Conservation (phyloP, 2,113 vertebrate genomes). For the Trematocara zebra region DNA sequence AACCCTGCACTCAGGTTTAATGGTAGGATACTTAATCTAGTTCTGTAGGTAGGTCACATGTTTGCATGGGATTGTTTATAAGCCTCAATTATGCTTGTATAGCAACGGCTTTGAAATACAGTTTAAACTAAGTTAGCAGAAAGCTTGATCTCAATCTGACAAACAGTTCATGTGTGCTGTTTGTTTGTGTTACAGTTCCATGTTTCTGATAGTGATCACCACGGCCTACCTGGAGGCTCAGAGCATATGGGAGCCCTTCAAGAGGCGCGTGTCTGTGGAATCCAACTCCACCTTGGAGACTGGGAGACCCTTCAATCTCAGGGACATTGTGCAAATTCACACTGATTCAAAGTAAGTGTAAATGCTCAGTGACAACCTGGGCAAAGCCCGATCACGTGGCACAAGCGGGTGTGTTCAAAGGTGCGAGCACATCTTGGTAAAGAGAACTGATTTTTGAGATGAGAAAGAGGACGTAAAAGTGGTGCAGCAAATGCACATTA, state of each 20-base stretch:
- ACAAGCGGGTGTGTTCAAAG: not conserved
- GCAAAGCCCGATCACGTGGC: not conserved
- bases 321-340: slow-evolving; percentile 94
- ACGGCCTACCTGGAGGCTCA: slow-evolving; percentile 96
- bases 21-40: not conserved
- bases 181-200: slow-evolving; percentile 70
- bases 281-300: slow-evolving; percentile 87
- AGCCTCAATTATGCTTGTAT: not conserved
- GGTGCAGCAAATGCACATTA: not conserved
- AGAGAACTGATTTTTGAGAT: not conserved
- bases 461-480: not conserved
- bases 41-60: not conserved
- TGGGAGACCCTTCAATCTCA: slow-evolving; percentile 95
- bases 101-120: not conserved
- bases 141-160: not conserved
- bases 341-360: slow-evolving; percentile 88
- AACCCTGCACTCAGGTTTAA: not conserved
- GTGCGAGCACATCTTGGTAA: fast-evolving
- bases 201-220: slow-evolving; percentile 94
- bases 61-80: not conserved
- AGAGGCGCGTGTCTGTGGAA: slow-evolving; percentile 88
- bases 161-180: not conserved
- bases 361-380: not conserved
- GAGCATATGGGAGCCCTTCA: slow-evolving; percentile 98
- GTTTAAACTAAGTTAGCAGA: not conserved